Evolutionary conservation across 2,797 vertebrate species (phyloP).

Genomic region (Tokudaia tokunoshimensis): DNA sequence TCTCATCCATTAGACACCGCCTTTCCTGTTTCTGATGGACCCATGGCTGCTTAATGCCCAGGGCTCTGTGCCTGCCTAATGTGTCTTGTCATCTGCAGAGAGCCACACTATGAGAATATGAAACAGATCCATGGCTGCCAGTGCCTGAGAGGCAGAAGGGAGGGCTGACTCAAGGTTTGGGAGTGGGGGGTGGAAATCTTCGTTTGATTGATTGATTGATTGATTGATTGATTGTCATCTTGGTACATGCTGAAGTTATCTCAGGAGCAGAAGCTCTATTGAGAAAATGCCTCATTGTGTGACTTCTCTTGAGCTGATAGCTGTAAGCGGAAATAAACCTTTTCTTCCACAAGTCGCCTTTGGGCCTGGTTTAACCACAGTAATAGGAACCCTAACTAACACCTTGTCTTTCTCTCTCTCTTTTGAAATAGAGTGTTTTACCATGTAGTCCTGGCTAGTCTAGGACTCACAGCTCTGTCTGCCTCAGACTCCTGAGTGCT

Average conservation of each 20-base stretch:
- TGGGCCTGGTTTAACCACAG: not conserved
- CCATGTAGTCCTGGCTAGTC: not conserved
- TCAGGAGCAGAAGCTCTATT: not conserved
- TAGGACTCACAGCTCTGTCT: not conserved
- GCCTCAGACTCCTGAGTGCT: not conserved
- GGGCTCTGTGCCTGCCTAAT: not conserved
- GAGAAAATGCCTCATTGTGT: not conserved
- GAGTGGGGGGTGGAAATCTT: not conserved
- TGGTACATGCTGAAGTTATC: not conserved
- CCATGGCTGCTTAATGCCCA: not conserved
- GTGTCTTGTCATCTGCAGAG: constrained; percentile 13
- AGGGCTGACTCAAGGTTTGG: not conserved
- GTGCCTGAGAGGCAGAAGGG: not conserved
- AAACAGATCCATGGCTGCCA: not conserved
- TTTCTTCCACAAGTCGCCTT: not conserved
- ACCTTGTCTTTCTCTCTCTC: not conserved
- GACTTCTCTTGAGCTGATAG: not conserved
- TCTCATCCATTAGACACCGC: not conserved
- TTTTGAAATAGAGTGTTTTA: not conserved
- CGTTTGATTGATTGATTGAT: not conserved
- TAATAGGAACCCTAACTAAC: not conserved
- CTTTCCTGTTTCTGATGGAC: not conserved
- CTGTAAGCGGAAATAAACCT: not conserved
- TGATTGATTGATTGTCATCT: not conserved
- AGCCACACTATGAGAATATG: not conserved